Base-by-base conservation (phyloP, 2,888 invertebrate genomes). In the Cybosia mesomella region DNA sequence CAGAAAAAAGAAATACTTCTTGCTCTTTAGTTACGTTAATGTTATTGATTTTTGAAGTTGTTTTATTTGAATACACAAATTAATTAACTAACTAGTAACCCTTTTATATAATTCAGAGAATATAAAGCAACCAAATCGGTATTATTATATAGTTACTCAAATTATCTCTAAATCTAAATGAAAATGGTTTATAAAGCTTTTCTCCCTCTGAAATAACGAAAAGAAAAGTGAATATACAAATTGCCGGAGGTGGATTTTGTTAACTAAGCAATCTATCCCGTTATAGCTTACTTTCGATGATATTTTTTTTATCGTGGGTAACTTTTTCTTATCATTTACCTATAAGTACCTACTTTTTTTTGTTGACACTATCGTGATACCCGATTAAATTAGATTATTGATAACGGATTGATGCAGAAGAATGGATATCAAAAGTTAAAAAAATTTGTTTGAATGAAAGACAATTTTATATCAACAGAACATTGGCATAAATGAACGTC, bases 361-460 rank as follows among this genome's bases (percentile, higher is more conserved):
- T 9, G 15, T 58, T 32, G 58, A 58, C 55, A 28, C 13, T 28
- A 28, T 55, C 55, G 28, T 55, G 55, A 24, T 24, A 24, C 7
- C 55, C 15, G 55, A 55, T 55, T 24, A 55, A 24, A 55, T 55
- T 55, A 24, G 55, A 55, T 55, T 55, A 55, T 24, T 55, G 55
- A 49, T 49, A 49, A 13, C 13, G 11, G 15, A 15, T 55, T 9
- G 22, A 15, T 55, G 24, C 55, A 55, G 24, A 55, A 55, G 24
- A 5, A 24, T 24, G 24, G 22, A 58, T 58, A n/a, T 34, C 34
- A 21, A 54, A 34, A 32, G 49, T 43, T 36, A 54, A 11, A 2
- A 11, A 15, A 28, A 3, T 7, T 8, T 21, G 55, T 22, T 55
- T 24, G 24, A 55, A 55, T 49, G 49, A n/a, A 49, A 49, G n/a